Conservation (phyloP, 2,888 invertebrate genomes). For the Atrina japonica region DNA sequence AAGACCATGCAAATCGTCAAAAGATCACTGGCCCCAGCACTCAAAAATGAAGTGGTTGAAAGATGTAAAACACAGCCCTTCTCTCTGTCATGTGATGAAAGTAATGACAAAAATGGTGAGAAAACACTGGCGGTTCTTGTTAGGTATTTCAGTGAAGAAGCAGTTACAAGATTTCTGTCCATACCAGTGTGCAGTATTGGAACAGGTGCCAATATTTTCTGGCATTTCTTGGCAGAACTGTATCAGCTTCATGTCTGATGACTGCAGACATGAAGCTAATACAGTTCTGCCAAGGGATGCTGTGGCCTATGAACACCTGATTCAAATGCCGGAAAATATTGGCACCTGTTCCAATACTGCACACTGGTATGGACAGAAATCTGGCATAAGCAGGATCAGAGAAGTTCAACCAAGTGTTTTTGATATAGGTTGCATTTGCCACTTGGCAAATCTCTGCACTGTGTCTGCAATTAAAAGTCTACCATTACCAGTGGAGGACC, state of each 20-base stretch:
- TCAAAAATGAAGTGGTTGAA: slow-evolving; percentile 5
- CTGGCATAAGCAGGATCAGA: slow-evolving; percentile 17
- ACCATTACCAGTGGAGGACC: slow-evolving; percentile 40
- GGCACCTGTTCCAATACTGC: slow-evolving; percentile 14
- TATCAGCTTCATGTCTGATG: slow-evolving; percentile 17
- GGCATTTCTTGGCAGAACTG: slow-evolving; percentile 20
- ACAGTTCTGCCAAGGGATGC: slow-evolving; percentile 21
- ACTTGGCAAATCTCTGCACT: slow-evolving; percentile 37
- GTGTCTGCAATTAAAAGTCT: slow-evolving; percentile 37
- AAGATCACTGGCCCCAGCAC: slow-evolving; percentile 18
- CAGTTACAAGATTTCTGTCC: slow-evolving; percentile 12
- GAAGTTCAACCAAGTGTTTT: slow-evolving; percentile 30
- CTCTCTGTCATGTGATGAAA: slow-evolving; percentile 3
- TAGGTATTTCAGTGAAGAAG: slow-evolving; percentile 8
- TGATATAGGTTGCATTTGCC: slow-evolving; percentile 42
- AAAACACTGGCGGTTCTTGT: slow-evolving; percentile 16
- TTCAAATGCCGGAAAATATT: slow-evolving; percentile 24
- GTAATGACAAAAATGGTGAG: slow-evolving; percentile 20
- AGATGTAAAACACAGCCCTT: not conserved
- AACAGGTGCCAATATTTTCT: slow-evolving; percentile 7
- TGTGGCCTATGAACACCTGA: too few relatives aligned
- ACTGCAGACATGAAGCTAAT: slow-evolving; percentile 9
- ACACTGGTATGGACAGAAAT: slow-evolving; percentile 11
- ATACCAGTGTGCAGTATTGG: slow-evolving; percentile 16
- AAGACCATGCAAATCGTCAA: slow-evolving; percentile 31